Evolutionary conservation across 2,888 invertebrate genomes (phyloP).

Genomic region (Nezara viridula): DNA sequence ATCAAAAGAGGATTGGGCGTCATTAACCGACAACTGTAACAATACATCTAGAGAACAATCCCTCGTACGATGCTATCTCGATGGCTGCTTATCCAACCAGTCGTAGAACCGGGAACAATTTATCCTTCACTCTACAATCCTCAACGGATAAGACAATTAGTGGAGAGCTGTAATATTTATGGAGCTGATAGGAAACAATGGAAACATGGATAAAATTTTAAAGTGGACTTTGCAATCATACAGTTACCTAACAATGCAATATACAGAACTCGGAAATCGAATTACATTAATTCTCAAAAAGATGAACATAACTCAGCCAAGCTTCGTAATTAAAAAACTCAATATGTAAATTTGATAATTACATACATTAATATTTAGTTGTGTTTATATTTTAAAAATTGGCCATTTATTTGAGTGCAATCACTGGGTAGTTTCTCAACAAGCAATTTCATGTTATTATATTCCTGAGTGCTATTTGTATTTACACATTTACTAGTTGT

Average conservation of each 20-base stretch:
- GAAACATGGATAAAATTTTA: neutral
- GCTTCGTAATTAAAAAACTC: too few species aligned
- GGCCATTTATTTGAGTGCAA: too few species aligned
- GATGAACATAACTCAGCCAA: too few species aligned
- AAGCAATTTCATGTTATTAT: too few species aligned
- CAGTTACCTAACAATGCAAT: neutral
- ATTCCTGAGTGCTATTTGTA: too few species aligned
- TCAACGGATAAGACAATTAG: slow-evolving; percentile 35
- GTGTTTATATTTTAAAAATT: too few species aligned
- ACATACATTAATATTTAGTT: too few species aligned
- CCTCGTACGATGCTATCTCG: neutral
- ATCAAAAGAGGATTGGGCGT: neutral
- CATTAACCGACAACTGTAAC: neutral
- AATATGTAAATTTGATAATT: too few species aligned
- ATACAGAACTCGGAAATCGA: neutral
- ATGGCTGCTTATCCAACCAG: neutral
- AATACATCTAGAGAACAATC: neutral
- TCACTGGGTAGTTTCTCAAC: too few species aligned
- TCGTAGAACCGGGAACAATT: neutral
- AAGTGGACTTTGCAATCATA: neutral
- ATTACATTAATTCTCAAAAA: neutral
- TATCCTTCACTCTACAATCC: neutral
- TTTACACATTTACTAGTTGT: too few species aligned
- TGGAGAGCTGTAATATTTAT: neutral
- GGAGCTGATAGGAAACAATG: neutral